phyloP scores from a whole-genome alignment of 2,888 invertebrate genomes.

The Meteorus cinctellus region DNA sequence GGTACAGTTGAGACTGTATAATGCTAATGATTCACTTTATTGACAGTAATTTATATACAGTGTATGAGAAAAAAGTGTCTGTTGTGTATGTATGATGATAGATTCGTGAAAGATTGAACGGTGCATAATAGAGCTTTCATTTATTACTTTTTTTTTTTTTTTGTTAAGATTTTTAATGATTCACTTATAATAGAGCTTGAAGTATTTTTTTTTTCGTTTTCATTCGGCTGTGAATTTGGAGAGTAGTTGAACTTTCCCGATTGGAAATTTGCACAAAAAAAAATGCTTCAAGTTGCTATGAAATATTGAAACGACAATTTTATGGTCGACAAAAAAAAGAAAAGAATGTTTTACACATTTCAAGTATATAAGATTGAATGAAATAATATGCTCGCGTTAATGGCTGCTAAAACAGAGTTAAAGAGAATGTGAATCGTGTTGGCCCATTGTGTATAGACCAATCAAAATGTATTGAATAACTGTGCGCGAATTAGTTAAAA shows the following conservation, averaged over 20 bases:
- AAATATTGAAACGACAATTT: constrained; percentile 24
- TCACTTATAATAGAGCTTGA: constrained; percentile 5
- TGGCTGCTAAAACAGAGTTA: constrained; percentile 32
- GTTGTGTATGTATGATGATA: constrained; percentile 4
- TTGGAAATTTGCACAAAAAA: neutral
- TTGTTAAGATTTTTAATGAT: constrained; percentile 6
- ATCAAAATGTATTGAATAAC: constrained; percentile 61
- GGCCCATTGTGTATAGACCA: constrained; percentile 68
- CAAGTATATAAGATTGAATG: constrained; percentile 7
- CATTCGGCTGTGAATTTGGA: constrained; percentile 23
- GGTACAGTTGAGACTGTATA: constrained; percentile 41
- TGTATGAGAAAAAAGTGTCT: constrained; percentile 29
- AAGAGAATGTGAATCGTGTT: constrained; percentile 56
- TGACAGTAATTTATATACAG: constrained; percentile 42
- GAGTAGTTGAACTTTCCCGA: neutral
- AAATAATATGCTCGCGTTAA: constrained; percentile 28
- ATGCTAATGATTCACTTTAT: constrained; percentile 43
- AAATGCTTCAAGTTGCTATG: constrained; percentile 7
- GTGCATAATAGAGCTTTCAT: constrained; percentile 9
- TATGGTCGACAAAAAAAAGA: constrained; percentile 33
- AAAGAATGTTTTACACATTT: neutral
- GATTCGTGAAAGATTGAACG: constrained; percentile 14
- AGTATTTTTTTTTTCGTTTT: constrained; percentile 16
- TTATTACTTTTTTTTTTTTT: constrained; percentile 15
- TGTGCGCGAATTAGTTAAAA: constrained; percentile 35